A percentile compares a stretch with the other conserved stretches of the same genome.
phyloP scores from a whole-genome alignment of 2,113 vertebrate species.

The Desmodus rotundus region DNA sequence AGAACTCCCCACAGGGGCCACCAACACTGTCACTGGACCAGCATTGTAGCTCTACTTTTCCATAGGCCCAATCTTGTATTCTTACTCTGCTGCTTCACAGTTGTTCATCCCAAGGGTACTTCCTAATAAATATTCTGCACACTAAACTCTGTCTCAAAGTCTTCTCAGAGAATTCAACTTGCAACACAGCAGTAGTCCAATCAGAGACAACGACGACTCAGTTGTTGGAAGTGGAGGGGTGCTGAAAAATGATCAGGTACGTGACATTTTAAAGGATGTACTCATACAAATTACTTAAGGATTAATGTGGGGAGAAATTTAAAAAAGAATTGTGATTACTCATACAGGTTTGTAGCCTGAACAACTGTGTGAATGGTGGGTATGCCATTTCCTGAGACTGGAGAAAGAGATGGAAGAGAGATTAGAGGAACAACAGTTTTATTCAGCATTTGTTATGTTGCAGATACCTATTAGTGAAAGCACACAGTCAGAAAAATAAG shows the following conservation, averaged over 20 bases:
- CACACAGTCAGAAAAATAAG: neutral
- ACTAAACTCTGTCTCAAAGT: constrained; percentile 19
- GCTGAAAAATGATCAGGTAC: neutral
- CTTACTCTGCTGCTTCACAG: neutral
- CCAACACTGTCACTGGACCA: neutral
- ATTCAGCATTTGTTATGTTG: neutral
- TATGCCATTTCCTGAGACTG: neutral
- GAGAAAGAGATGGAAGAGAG: neutral
- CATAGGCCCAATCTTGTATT: neutral
- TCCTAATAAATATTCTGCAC: neutral
- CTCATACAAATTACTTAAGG: neutral
- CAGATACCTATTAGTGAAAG: neutral
- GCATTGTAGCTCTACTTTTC: neutral
- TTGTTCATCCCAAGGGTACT: neutral
- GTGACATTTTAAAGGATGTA: neutral
- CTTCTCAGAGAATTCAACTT: neutral
- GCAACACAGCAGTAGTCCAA: neutral
- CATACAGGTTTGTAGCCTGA: neutral
- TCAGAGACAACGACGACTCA: neutral
- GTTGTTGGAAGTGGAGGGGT: neutral
- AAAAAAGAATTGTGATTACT: constrained; percentile 5
- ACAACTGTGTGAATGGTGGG: neutral
- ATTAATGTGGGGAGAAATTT: neutral
- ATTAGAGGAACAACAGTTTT: neutral
- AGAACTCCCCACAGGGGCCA: neutral